Conservation (phyloP, 2,113 vertebrate species). For the Naja naja region DNA sequence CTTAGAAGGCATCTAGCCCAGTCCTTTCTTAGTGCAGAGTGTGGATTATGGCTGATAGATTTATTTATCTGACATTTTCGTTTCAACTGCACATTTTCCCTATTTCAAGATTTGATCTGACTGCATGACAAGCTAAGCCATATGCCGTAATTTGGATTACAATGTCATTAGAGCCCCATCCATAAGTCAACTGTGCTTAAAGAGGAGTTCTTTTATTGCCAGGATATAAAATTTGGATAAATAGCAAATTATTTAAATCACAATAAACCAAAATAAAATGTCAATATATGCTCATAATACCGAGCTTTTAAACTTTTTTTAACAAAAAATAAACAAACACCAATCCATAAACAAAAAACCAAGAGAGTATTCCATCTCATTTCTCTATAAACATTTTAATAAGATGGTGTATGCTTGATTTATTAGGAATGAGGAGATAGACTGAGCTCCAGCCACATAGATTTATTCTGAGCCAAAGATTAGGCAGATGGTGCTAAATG, state of each 20-base stretch:
- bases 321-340: not conserved
- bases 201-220: not conserved
- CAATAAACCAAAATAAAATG: not conserved
- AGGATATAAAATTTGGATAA: not conserved
- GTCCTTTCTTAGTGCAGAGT: not conserved
- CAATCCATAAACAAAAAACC: not conserved
- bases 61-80: not conserved
- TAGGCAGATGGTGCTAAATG: constrained; percentile 24
- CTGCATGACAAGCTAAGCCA: not conserved
- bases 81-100: not conserved
- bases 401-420: not conserved
- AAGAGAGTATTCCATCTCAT: not conserved
- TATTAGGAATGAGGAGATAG: constrained; percentile 7
- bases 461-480: constrained; percentile 16
- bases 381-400: constrained; percentile 16
- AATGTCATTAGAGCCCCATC: not conserved
- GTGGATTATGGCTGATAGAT: not conserved
- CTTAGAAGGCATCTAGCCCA: not conserved
- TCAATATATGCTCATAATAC: not conserved
- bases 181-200: not conserved
- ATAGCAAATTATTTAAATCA: not conserved
- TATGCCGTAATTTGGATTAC: not conserved
- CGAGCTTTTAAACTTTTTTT: not conserved
- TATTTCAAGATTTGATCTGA: not conserved
- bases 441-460: constrained; percentile 6